A percentile compares a stretch with the other conserved stretches of the same genome.
Evolutionary conservation across 1,140 invertebrate species (phyloP).

Genomic region (Chlorops oryzae): DNA sequence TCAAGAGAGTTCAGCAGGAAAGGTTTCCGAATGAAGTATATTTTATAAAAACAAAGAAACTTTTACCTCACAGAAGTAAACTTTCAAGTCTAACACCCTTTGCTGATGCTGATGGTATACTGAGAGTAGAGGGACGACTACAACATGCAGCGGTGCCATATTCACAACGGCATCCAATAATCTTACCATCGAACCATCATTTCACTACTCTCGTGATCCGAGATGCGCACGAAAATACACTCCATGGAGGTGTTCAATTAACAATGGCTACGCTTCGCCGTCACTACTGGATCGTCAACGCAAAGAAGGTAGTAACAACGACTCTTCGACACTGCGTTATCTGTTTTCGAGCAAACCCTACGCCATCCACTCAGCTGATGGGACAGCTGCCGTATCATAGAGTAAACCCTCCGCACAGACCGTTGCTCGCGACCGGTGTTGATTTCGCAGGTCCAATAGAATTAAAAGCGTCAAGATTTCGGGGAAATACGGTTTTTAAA

Average conservation of each 20-base stretch:
- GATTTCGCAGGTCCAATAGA: too few relatives aligned
- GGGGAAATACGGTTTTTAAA: not conserved
- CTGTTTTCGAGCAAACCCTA: too few relatives aligned
- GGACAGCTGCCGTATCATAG: too few relatives aligned
- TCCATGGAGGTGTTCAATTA: conserved; percentile 3
- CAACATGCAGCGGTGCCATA: not conserved
- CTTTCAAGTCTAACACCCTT: not conserved
- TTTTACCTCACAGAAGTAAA: not conserved
- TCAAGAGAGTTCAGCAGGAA: too few relatives aligned
- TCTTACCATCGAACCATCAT: not conserved
- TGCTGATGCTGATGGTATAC: not conserved
- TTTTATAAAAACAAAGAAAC: not conserved
- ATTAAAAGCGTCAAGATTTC: too few relatives aligned
- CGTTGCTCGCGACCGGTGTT: too few relatives aligned
- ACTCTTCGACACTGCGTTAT: too few relatives aligned
- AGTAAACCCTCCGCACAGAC: too few relatives aligned
- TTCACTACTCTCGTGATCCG: not conserved
- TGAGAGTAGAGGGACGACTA: not conserved
- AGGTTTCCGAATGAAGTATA: not conserved
- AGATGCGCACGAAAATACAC: too few relatives aligned
- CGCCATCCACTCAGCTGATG: not conserved
- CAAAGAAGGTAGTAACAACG: not conserved
- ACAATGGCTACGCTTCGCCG: not conserved
- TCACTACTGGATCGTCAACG: not conserved
- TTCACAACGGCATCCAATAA: not conserved